These are phyloP conservation scores for Cryptoprocta ferox DNA, from an alignment of 2,797 vertebrate genomes.

Conservation along the genomic window DNA sequence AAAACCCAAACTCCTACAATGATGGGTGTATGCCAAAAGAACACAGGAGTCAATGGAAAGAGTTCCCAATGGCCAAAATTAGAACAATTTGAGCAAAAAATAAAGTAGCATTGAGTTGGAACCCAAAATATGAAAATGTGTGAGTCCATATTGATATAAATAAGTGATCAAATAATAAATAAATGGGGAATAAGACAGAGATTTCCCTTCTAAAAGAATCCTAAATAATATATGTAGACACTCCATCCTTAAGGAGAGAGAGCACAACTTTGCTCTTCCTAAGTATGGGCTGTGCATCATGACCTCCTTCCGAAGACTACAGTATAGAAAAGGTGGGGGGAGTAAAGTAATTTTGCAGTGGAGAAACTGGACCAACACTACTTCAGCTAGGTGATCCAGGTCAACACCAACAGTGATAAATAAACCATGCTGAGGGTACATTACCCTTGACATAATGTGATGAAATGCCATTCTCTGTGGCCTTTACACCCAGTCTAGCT, in stretches of 20 bases:
- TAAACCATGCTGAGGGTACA: neutral
- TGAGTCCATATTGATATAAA: neutral
- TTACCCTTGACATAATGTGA: neutral
- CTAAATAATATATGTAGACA: neutral
- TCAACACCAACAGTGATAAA: neutral
- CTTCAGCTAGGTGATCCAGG: neutral
- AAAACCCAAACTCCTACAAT: neutral
- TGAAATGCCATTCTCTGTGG: neutral
- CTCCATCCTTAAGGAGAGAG: neutral
- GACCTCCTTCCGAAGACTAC: neutral
- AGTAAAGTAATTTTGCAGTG: neutral
- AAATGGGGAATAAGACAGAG: neutral
- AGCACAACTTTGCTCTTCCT: neutral
- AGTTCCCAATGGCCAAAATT: neutral
- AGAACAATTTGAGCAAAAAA: neutral
- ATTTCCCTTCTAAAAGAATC: slow-evolving; percentile 37
- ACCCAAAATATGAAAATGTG: neutral
- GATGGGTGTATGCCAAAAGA: neutral
- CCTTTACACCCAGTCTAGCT: neutral
- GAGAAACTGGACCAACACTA: neutral
- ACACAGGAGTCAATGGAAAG: neutral
- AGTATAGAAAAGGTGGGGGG: neutral
- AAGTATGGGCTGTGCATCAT: neutral
- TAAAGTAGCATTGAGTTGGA: neutral
- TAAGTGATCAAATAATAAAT: neutral